phyloP scores from a whole-genome alignment of 2,888 invertebrate species.

The Ernsta delagoae region DNA sequence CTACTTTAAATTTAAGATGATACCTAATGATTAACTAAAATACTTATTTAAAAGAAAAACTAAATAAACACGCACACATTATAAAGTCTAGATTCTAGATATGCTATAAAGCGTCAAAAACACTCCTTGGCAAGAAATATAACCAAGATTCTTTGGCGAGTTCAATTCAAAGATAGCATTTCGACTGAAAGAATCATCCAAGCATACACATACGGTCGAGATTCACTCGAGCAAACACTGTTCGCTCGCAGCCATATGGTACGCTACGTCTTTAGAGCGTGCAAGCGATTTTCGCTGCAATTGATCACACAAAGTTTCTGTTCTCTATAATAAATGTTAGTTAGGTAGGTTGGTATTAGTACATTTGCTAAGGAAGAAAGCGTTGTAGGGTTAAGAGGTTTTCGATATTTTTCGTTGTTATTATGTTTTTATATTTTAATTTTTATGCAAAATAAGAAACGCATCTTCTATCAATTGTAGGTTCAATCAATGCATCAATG shows the following conservation, averaged over 20 bases:
- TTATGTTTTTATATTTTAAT: too few species aligned
- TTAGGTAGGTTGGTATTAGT: neutral
- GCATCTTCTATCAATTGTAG: too few species aligned
- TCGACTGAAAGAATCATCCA: slow-evolving; percentile 21
- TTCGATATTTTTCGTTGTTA: neutral
- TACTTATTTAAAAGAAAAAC: too few species aligned
- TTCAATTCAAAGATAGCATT: slow-evolving; percentile 16
- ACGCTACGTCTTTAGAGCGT: slow-evolving; percentile 23
- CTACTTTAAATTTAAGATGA: too few species aligned
- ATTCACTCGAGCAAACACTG: slow-evolving; percentile 22
- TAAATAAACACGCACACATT: too few species aligned
- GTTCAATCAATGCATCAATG: too few species aligned
- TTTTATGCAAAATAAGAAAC: too few species aligned
- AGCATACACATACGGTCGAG: slow-evolving; percentile 28
- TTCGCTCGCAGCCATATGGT: slow-evolving; percentile 11
- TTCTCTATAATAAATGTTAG: slow-evolving; percentile 21
- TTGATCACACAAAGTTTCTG: slow-evolving; percentile 29
- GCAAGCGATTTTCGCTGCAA: slow-evolving; percentile 37
- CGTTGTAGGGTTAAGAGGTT: neutral
- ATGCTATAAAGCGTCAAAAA: too few species aligned
- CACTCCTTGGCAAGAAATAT: slow-evolving; percentile 6
- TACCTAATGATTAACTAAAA: too few species aligned
- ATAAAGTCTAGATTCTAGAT: neutral
- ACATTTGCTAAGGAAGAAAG: slow-evolving; percentile 9
- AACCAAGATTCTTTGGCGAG: slow-evolving; percentile 10